Evolutionary conservation across 1,140 invertebrate genomes (phyloP), one percentile per base, ranked within the genome.

Genomic region (Proctacanthus coquilletti): DNA sequence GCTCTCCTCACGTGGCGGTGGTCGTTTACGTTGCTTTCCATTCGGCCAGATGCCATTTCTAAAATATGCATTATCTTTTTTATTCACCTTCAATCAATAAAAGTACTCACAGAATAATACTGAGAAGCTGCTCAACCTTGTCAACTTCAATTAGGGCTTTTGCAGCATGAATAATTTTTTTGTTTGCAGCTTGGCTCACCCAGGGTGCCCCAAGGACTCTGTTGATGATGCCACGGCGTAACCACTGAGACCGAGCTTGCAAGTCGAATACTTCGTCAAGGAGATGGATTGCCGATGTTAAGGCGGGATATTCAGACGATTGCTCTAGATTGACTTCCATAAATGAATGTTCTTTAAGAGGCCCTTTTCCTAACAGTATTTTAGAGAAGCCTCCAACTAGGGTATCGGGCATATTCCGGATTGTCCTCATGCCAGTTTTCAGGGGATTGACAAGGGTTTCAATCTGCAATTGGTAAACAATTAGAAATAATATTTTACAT

Each of bases 211-310:
- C 35, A 5, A 39, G 19, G 4, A 39, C 14, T 23, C 38, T 11
- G 34, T 39, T 42, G 17, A 38, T 39, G 8, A 42, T 34, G 5
- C 40, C 40, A 15, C 85, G 63, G 33, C 87, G 60, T 15, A 93
- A 65, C 87, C 88, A 94, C 47, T 87, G 83, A 62, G 88, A 87
- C 47, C 84, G 70, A 29, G 76, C 76, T 62, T 84, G 79, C 30
- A 92, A 61, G 57, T 92, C 87, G 64, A 93, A 93, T 3, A 93
- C 79, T 70, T 93, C 88, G 55, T 92, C 85, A 71, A 92, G 80
- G 30, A 93, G 57, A 3, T 91, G 60, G 21, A 93, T 57, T 61
- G 92, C 74, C 45, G 35, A 37, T 14, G 15, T 33, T 15, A 42
- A 25, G 5, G 40, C 29, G 10, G 40, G 40, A 33, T 41, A 38